These are phyloP conservation scores for Automeris io DNA, from an alignment of 2,888 invertebrate species.

Conservation along the genomic window DNA sequence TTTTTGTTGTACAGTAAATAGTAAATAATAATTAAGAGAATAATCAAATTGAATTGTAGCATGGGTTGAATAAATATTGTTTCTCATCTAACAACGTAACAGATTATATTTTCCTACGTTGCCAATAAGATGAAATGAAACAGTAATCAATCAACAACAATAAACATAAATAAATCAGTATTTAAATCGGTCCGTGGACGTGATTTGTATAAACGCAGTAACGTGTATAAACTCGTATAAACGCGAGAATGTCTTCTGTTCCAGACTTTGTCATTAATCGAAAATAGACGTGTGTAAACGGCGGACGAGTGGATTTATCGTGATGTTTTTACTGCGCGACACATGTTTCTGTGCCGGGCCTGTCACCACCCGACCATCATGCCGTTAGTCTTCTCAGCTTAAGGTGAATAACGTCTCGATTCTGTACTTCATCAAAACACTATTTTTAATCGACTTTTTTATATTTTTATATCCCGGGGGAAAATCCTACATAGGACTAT, in stretches of 20 bases:
- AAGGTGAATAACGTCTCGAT: constrained; percentile 21
- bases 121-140: neutral
- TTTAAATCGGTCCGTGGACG: neutral
- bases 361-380: constrained; percentile 39
- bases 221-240: constrained; percentile 1
- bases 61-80: too few relatives aligned
- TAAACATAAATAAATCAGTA: constrained; percentile 2
- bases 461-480: too few relatives aligned
- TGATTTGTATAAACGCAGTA: neutral
- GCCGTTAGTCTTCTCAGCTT: constrained; percentile 15
- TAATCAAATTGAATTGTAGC: too few relatives aligned
- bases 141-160: neutral
- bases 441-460: neutral
- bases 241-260: constrained; percentile 19
- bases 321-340: constrained; percentile 57
- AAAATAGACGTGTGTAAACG: constrained; percentile 55
- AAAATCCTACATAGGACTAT: too few relatives aligned
- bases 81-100: too few relatives aligned
- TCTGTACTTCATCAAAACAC: neutral
- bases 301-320: constrained; percentile 33
- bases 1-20: too few relatives aligned
- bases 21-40: too few relatives aligned
- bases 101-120: neutral
- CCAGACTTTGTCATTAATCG: constrained; percentile 33
- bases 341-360: constrained; percentile 43